Evolutionary conservation across 2,888 invertebrate species (phyloP).

Genomic region (Octonoba sinensis): DNA sequence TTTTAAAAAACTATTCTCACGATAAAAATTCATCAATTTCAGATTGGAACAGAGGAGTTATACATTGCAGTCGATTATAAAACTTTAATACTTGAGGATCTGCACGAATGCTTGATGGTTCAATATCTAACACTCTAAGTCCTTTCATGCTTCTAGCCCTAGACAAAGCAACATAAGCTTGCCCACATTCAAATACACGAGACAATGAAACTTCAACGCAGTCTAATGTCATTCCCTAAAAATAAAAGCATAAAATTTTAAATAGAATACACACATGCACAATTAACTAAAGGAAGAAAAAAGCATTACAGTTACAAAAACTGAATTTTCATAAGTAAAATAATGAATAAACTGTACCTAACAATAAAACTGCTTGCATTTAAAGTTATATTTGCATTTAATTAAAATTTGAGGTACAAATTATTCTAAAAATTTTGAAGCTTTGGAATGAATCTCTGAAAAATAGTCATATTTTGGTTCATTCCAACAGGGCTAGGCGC

Average conservation of each 20-base stretch:
- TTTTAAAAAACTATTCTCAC: background rate
- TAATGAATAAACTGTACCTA: too few species aligned
- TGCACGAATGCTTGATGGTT: conserved; percentile 88
- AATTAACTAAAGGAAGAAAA: background rate
- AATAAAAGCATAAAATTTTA: conserved; percentile 58
- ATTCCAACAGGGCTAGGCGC: too few species aligned
- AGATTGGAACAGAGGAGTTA: background rate
- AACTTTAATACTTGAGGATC: conserved; percentile 86
- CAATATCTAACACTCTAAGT: conserved; percentile 89
- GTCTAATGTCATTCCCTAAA: conserved; percentile 92
- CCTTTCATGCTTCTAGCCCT: conserved; percentile 89
- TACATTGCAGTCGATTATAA: conserved; percentile 73
- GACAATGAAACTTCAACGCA: conserved; percentile 94
- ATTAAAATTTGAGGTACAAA: too few species aligned
- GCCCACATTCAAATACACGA: conserved; percentile 94
- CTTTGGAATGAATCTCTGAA: too few species aligned
- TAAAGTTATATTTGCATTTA: too few species aligned
- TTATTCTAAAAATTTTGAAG: too few species aligned
- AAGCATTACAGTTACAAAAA: too few species aligned
- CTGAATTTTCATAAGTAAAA: too few species aligned
- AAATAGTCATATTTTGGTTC: too few species aligned
- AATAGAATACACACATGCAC: background rate
- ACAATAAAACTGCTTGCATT: too few species aligned
- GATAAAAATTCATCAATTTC: conserved; percentile 10
- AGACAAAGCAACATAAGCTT: conserved; percentile 95